Evolutionary conservation across 2,797 vertebrate genomes (phyloP).

Genomic region (Caiman crocodilus): DNA sequence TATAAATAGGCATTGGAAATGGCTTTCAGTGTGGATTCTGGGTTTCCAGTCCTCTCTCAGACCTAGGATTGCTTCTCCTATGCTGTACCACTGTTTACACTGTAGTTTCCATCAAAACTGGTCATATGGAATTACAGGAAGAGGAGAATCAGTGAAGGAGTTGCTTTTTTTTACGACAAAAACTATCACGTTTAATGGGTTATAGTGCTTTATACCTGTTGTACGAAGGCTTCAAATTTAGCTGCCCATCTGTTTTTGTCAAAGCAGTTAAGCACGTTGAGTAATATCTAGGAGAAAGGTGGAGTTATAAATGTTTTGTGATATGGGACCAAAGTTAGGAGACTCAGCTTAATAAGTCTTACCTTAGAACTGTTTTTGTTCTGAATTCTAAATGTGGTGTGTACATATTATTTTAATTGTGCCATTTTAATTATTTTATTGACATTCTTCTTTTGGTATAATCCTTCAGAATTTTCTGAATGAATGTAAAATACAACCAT

Average conservation of each 20-base stretch:
- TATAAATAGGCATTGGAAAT: accelerated
- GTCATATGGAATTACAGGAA: background rate
- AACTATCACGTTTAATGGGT: no score
- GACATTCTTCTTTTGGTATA: background rate
- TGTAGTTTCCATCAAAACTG: background rate
- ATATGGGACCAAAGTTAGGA: background rate
- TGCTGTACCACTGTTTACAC: background rate
- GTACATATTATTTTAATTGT: background rate
- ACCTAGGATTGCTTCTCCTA: background rate
- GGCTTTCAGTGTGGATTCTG: background rate
- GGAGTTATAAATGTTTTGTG: background rate
- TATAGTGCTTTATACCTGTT: no score
- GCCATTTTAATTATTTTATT: background rate
- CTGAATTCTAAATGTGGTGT: background rate
- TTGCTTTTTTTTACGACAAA: background rate
- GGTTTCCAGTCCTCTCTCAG: background rate
- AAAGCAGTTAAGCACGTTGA: background rate
- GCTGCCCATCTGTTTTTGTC: background rate
- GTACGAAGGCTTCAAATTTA: background rate
- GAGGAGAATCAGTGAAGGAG: background rate
- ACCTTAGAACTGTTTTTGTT: background rate
- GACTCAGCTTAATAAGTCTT: background rate
- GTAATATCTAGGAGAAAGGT: background rate
- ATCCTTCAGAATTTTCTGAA: background rate
- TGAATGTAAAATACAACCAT: background rate